These are phyloP conservation scores for Cichlasoma orientale DNA, from an alignment of 2,797 vertebrate species.

Conservation along the genomic window DNA sequence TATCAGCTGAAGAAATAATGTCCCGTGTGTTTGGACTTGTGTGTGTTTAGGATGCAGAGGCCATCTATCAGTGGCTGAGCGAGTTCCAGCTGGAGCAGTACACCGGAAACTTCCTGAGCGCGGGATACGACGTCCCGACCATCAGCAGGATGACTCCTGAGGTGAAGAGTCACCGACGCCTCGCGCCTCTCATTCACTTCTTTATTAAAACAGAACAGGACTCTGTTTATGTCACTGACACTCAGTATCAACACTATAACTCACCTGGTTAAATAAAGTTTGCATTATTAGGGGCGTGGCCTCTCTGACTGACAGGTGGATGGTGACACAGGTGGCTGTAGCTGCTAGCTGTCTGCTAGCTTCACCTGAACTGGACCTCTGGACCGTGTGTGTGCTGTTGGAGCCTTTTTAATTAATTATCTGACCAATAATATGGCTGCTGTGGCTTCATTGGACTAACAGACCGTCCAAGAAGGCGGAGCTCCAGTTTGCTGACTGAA, in stretches of 20 bases:
- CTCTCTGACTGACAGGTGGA: no score
- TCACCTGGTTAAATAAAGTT: no score
- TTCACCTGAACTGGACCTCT: no score
- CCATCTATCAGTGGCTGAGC: conserved; percentile 93
- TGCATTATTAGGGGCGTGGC: no score
- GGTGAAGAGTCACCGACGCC: conserved; percentile 69
- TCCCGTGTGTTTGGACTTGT: not conserved
- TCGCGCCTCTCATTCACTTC: not conserved
- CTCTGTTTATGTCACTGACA: not conserved
- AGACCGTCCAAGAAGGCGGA: no score
- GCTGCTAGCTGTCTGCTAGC: no score
- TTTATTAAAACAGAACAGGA: not conserved
- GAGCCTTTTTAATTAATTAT: no score
- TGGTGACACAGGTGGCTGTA: no score
- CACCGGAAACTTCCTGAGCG: conserved; percentile 88
- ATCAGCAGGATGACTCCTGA: conserved; percentile 98
- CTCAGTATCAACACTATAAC: not conserved
- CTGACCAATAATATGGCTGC: no score
- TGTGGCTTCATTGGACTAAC: no score
- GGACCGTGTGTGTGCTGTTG: no score
- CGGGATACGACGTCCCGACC: conserved; percentile 93
- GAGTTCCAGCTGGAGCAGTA: conserved; percentile 96
- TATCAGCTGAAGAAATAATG: not conserved
- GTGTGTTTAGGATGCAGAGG: conserved; percentile 88
- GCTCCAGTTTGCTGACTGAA: no score